Evolutionary conservation across 2,888 invertebrate species (phyloP).

Genomic region (Drosophila yooni): DNA sequence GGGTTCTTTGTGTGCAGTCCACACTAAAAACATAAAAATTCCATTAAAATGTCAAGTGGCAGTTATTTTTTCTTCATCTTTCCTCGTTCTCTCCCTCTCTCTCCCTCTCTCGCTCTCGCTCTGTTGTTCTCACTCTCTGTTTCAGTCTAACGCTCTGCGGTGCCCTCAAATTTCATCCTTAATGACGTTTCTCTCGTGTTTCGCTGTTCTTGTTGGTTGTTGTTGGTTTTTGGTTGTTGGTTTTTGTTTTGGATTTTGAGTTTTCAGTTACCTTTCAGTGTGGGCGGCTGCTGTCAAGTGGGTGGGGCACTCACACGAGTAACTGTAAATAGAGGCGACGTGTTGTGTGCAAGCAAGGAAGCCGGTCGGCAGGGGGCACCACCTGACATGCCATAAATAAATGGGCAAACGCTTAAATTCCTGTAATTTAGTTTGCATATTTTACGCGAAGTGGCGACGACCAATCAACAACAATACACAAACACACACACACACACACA

Average conservation of each 20-base stretch:
- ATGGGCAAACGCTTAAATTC: slow-evolving; percentile 63
- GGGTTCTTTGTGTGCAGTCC: slow-evolving; percentile 2
- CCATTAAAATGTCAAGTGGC: slow-evolving; percentile 74
- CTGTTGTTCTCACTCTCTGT: background rate
- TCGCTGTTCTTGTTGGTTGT: slow-evolving; percentile 7
- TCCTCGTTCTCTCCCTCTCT: background rate
- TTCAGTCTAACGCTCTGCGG: slow-evolving; percentile 12
- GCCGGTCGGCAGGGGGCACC: slow-evolving; percentile 46
- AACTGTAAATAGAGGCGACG: slow-evolving; percentile 39
- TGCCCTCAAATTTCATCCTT: slow-evolving; percentile 19
- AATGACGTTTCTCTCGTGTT: slow-evolving; percentile 19
- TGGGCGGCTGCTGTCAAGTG: slow-evolving; percentile 36
- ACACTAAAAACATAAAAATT: slow-evolving; percentile 62
- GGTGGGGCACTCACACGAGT: slow-evolving; percentile 23
- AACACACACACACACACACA: background rate
- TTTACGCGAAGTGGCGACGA: slow-evolving; percentile 46
- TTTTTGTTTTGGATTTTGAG: slow-evolving; percentile 20
- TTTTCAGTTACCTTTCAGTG: slow-evolving; percentile 10
- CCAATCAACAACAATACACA: slow-evolving; percentile 43
- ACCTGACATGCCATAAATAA: slow-evolving; percentile 58
- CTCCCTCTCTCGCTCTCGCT: background rate
- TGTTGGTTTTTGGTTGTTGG: slow-evolving; percentile 3
- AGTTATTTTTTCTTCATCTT: slow-evolving; percentile 21
- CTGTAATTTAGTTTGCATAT: slow-evolving; percentile 68
- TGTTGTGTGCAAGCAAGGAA: slow-evolving; percentile 5